A percentile compares a stretch with the other conserved stretches of the same genome.
phyloP scores from a whole-genome alignment of 2,113 vertebrate genomes.

The Ochotona princeps region DNA sequence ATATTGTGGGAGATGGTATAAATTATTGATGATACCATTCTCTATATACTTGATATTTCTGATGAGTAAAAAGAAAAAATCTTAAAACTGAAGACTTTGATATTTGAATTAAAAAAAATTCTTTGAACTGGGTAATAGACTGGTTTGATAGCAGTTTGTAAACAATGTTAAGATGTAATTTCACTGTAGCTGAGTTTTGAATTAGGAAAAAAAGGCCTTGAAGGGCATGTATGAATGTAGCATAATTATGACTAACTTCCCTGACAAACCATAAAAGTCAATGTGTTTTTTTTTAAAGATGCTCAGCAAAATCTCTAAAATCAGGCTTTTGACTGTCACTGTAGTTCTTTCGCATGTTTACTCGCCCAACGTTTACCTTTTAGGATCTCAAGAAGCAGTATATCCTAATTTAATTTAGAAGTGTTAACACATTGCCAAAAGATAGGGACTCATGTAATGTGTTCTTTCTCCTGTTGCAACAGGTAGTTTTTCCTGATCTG shows the following conservation, averaged over 20 bases:
- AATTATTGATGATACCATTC: neutral
- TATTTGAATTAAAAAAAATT: constrained; percentile 44
- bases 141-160: neutral
- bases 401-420: constrained; percentile 8
- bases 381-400: neutral
- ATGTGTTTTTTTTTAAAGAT: neutral
- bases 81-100: neutral
- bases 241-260: neutral
- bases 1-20: neutral
- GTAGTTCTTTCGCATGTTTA: neutral
- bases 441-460: neutral
- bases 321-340: constrained; percentile 4
- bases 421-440: neutral
- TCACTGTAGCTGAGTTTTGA: constrained; percentile 14
- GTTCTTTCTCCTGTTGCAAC: neutral
- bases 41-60: neutral
- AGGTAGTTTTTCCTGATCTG: neutral
- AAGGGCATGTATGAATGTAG: neutral
- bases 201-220: neutral
- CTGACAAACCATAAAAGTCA: constrained; percentile 32
- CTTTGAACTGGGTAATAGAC: neutral
- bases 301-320: neutral
- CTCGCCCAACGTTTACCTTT: neutral
- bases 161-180: neutral
- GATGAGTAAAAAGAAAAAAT: neutral